phyloP scores from a whole-genome alignment of 2,113 vertebrate genomes.

The Macaca mulatta region DNA sequence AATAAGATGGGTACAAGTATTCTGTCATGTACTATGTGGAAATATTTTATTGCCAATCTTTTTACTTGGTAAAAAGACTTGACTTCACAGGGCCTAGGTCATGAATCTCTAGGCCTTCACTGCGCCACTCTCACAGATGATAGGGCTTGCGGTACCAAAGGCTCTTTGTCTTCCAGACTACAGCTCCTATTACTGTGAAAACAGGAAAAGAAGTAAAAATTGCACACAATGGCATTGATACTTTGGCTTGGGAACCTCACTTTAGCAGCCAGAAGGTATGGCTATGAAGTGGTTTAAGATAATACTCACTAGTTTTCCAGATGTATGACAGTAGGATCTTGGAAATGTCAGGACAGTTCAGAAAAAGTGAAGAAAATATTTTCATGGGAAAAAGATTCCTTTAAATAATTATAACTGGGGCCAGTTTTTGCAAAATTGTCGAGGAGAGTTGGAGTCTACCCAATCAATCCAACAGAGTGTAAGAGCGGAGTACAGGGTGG shows the following conservation, averaged over 20 bases:
- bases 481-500: background rate
- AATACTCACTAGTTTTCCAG: background rate
- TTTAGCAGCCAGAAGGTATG: background rate
- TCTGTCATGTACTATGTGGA: background rate
- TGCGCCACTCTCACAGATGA: background rate
- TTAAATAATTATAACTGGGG: background rate
- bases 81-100: background rate
- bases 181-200: background rate
- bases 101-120: background rate
- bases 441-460: background rate
- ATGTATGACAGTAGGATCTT: background rate
- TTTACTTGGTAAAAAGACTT: background rate
- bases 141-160: background rate
- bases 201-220: constrained; percentile 40
- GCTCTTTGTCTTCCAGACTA: background rate
- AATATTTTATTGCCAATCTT: background rate
- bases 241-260: background rate
- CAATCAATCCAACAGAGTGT: background rate
- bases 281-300: constrained; percentile 20
- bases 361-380: constrained; percentile 15
- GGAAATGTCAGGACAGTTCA: background rate
- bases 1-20: background rate
- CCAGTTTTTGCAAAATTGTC: constrained; percentile 11
- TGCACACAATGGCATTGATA: background rate
- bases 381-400: background rate